Evolutionary conservation across 92 coral and sea anemone species (phyloP), one percentile per base, ranked within the genome.

Genomic region (Paragorgia papillata): DNA sequence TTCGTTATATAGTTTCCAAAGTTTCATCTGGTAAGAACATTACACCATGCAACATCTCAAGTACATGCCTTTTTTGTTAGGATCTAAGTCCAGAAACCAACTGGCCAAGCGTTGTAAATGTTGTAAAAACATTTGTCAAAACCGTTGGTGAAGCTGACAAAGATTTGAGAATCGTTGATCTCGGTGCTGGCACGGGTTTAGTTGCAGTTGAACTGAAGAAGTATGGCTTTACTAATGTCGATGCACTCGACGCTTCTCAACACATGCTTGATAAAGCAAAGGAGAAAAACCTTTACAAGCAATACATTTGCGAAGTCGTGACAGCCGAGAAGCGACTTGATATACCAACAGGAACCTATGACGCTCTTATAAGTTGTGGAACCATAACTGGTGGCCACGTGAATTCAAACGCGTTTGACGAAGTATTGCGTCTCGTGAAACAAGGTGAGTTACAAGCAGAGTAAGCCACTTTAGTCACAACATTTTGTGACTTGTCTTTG

Each of bases 201-300:
- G 58, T 51, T 17, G 58, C 58, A 22, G 26, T n/a, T 17, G 58
- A 17, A 51, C 85, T 81, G 22, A 62, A 54, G 32, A 65, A 37
- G 18, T 57, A 31, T 20, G 83, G 86, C n/a, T 82, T 73, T 44
- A 54, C 69, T 29, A 74, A 82, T 34, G 37, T 82, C 7, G 86
- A 82, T 40, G 86, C 86, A 25, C 61, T 82, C 41, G 86, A 82
- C 39, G 76, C 76, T 44, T 82, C 86, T 8, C 75, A 82, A 55
- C 66, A 74, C 66, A 82, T 82, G 86, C 34, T 82, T 24, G 76
- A 82, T 35, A 78, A 82, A 26, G 86, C 86, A 18, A 64, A 75
- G 34, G 75, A 82, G 75, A 24, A 63, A 65, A 75, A 75, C 59
- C 24, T 82, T 20, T 82, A 82, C 76, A 82, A 82, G 75, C 19